Conservation (phyloP, 2,888 invertebrate species). For the Dilophus febrilis region DNA sequence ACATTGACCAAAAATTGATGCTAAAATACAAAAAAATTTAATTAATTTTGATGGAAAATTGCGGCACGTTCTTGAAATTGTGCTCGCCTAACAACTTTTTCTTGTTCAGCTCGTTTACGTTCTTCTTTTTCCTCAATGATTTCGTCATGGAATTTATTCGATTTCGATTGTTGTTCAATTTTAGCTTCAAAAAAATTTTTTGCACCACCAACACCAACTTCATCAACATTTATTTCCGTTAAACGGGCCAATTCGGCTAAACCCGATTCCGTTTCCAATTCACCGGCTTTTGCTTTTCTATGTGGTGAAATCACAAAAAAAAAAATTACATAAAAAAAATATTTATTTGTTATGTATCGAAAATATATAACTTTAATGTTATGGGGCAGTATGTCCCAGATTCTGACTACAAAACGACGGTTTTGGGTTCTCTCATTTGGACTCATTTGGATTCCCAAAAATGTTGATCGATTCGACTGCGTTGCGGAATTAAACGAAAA, state of each 20-base stretch:
- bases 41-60: conserved; percentile 45
- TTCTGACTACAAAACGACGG: no score
- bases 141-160: conserved; percentile 83
- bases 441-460: no score
- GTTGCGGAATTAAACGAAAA: no score
- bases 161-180: conserved; percentile 69
- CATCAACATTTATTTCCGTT: conserved; percentile 83
- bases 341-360: no score
- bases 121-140: conserved; percentile 86
- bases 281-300: conserved; percentile 82
- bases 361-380: no score
- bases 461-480: no score
- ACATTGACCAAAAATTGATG: no score
- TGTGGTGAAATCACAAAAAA: not conserved
- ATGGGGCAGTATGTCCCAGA: no score
- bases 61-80: conserved; percentile 82
- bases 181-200: conserved; percentile 94
- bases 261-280: conserved; percentile 72
- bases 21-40: no score
- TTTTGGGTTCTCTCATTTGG: no score
- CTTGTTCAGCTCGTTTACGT: conserved; percentile 65
- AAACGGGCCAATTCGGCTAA: conserved; percentile 69
- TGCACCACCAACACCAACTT: conserved; percentile 87
- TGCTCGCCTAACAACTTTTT: conserved; percentile 59
- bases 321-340: conserved; percentile 1